Base-by-base conservation (phyloP, 2,888 invertebrate genomes). In the Cabera pusaria region DNA sequence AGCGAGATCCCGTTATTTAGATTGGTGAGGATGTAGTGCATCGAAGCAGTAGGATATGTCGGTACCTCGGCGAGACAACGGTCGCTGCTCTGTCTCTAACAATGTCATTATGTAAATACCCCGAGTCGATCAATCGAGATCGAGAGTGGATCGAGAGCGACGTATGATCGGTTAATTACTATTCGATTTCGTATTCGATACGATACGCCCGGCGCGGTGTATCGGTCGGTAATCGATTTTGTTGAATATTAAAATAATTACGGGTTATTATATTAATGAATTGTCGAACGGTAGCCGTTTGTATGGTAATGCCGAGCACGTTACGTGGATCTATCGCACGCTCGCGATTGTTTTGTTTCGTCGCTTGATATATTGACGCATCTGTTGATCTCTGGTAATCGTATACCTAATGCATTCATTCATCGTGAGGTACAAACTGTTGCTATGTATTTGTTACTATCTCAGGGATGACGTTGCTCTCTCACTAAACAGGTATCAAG, bases 101-200 rank as follows among this genome's bases (percentile, higher is more conserved):
- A 81, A 83, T 77, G 67, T 75, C 73, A 77, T 82, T 83, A 84
- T 81, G 83, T 70, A 74, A 76, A 82, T 78, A 44, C 49, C 46
- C 42, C 65, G 53, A 64, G 50, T 64, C 62, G 55, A 66, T 67
- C 67, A 59, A 46, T 59, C 56, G 73, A 72, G 60, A 81, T 63
- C 70, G 74, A 82, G 70, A 82, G 79, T 80, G 75, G 64, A 62
- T 57, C 64, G 62, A 67, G 69, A 72, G 63, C 60, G 65, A 70
- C 59, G 57, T 59, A 65, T 68, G 73, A 76, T 72, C 69, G 60
- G 68, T 63, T 76, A 68, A 75, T 76, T 69, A 62, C 64, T 38
- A 43, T 33, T 34, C 44, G 29, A 46, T 19, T 34, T 36, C 36
- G 36, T 34, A 25, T 37, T 23, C 35, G 28, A 26, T 27, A 35